Evolutionary conservation across 2,888 invertebrate species (phyloP).

Genomic region (Hermodice carunculata): DNA sequence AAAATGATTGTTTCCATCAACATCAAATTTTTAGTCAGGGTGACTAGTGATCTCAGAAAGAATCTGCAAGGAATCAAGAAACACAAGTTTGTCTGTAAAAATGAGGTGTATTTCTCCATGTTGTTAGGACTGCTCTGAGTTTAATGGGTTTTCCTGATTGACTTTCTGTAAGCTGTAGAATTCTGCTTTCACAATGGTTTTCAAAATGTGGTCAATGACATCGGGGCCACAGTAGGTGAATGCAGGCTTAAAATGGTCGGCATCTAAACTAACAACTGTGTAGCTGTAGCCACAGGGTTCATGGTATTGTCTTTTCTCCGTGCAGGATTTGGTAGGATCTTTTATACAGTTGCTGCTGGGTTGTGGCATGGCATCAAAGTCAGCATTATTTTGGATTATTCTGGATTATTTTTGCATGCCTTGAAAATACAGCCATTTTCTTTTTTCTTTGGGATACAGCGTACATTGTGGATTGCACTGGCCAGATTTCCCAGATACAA

Average conservation of each 20-base stretch:
- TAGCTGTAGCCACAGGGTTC: no score
- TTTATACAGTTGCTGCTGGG: background rate
- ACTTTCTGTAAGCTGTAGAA: background rate
- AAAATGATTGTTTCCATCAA: slow-evolving; percentile 30
- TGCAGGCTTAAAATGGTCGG: slow-evolving; percentile 5
- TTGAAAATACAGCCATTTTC: slow-evolving; percentile 1
- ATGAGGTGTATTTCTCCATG: slow-evolving; percentile 37
- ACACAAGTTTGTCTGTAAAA: slow-evolving; percentile 31
- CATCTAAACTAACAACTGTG: no score
- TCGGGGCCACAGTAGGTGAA: slow-evolving; percentile 24
- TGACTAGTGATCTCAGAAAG: no score
- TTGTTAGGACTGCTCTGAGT: slow-evolving; percentile 21
- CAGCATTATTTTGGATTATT: background rate
- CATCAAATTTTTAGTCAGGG: no score
- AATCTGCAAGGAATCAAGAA: slow-evolving; percentile 52
- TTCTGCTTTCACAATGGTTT: background rate
- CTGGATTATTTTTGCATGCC: background rate
- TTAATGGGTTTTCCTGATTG: background rate
- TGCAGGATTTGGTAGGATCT: slow-evolving; percentile 6
- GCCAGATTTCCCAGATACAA: slow-evolving; percentile 3
- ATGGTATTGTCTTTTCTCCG: slow-evolving; percentile 3
- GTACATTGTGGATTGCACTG: background rate
- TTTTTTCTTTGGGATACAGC: no score
- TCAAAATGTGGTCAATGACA: slow-evolving; percentile 8
- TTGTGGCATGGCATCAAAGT: slow-evolving; percentile 11